These are phyloP conservation scores for Diphyllodes magnificus DNA, from an alignment of 2,113 vertebrate genomes.

Conservation along the genomic window DNA sequence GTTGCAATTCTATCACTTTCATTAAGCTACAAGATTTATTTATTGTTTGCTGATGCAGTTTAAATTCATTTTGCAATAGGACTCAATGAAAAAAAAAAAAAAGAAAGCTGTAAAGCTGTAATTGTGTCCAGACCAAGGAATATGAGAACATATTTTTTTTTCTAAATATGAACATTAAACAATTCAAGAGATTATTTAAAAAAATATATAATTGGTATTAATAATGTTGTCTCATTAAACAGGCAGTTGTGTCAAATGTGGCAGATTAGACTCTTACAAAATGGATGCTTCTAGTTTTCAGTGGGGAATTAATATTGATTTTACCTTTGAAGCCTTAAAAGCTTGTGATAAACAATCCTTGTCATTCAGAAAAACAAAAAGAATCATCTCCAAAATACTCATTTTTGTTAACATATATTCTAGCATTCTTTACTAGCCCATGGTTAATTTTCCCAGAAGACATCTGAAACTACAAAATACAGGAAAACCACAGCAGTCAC, in stretches of 20 bases:
- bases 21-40: not conserved
- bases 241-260: not conserved
- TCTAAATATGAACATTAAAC: not conserved
- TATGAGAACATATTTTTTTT: not conserved
- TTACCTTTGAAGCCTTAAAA: slow-evolving; percentile 31
- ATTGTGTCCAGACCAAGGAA: not conserved
- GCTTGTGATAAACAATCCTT: not conserved
- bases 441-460: not conserved
- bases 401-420: not conserved
- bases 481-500: not conserved
- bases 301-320: slow-evolving; percentile 15
- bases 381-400: not conserved
- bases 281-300: slow-evolving; percentile 20
- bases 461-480: not conserved
- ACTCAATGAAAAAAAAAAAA: not conserved
- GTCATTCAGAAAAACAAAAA: not conserved
- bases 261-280: slow-evolving; percentile 9
- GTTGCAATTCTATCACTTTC: not conserved
- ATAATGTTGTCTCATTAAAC: not conserved
- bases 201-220: not conserved
- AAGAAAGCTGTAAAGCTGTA: not conserved
- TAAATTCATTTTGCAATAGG: not conserved
- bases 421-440: not conserved
- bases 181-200: not conserved
- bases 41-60: not conserved